Base-by-base conservation (phyloP, 1,140 invertebrate species). In the Zaprionus nigranus region DNA sequence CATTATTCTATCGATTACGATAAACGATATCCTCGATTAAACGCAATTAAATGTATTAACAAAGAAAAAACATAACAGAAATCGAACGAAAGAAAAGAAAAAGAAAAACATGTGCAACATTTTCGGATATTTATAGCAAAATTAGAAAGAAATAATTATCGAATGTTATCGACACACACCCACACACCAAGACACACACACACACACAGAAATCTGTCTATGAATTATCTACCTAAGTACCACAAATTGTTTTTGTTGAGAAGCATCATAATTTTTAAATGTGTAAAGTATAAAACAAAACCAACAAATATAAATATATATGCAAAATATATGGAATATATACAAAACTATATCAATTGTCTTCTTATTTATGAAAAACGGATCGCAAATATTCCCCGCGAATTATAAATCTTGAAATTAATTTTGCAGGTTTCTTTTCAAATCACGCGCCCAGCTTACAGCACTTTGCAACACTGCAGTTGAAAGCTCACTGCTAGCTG, bases 241-340 rank as follows among this genome's bases (percentile, higher is more conserved):
- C 56, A 78, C 61, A 38, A 65, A 78, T 78, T 80, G 78, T 80
- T 80, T 80, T 80, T 80, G 69, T 78, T 80, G 64, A 80, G 28
- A 74, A 65, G 70, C 75, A 73, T 65, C 69, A 57, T 78, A 57
- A 80, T 80, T 80, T 77, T 46, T 79, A 74, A 78, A 72, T 78
- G 75, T 80, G 78, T 79, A 78, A 68, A 78, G 28, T 63, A 62
- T 46, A 69, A 53, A 71, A 79, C 70, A 17, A 71, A 73, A 59
- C 28, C 57, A 76, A 72, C 68, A 72, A 76, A 77, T 58, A 73
- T 58, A 77, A 53, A 79, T 68, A 77, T 79, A 76, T 79, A 79
- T 80, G 74, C 75, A 80, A 80, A 80, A 80, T 78, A 80, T 80
- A 80, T 80, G 75, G 61, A 73, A 78, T 80, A 69, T 74, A 72